These are phyloP conservation scores for Neostethus bicornis DNA, from an alignment of 2,797 vertebrate genomes.

Conservation along the genomic window DNA sequence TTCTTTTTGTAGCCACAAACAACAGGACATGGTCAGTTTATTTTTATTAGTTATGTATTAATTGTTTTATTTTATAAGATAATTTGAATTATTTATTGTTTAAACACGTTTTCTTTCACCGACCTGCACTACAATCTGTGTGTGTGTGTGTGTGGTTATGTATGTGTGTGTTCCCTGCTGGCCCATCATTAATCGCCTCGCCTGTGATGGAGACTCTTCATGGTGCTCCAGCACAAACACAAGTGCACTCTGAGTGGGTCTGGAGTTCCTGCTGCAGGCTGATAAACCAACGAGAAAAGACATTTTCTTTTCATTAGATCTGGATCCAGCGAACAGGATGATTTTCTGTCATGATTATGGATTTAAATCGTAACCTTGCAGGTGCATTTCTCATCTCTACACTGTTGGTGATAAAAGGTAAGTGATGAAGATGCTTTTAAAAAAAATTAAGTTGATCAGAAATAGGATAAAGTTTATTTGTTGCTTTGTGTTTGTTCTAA, in stretches of 20 bases:
- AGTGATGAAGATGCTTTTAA: too few relatives aligned
- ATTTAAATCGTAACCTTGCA: constrained; percentile 47
- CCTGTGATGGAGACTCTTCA: constrained; percentile 45
- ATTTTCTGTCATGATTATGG: constrained; percentile 67
- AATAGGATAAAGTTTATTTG: too few relatives aligned
- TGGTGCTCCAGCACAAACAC: constrained; percentile 37
- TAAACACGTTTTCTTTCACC: not conserved
- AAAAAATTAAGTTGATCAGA: too few relatives aligned
- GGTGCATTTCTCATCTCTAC: constrained; percentile 48
- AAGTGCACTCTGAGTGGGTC: constrained; percentile 66
- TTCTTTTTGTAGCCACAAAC: too few relatives aligned
- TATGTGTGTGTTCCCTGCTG: not conserved
- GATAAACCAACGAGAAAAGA: constrained; percentile 9
- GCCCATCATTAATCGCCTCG: constrained; percentile 11
- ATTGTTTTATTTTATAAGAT: not conserved
- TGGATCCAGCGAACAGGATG: constrained; percentile 66
- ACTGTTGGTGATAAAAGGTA: constrained; percentile 55
- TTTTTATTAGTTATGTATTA: not conserved
- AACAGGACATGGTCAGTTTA: too few relatives aligned
- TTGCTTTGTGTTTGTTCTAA: too few relatives aligned
- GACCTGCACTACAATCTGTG: not conserved
- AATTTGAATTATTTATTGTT: too few relatives aligned
- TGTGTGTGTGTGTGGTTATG: not conserved
- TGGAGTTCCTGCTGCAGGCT: constrained; percentile 46
- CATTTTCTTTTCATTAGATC: constrained; percentile 22